Evolutionary conservation across 1,140 invertebrate species (phyloP).

Genomic region (Drosophila ercepeae): DNA sequence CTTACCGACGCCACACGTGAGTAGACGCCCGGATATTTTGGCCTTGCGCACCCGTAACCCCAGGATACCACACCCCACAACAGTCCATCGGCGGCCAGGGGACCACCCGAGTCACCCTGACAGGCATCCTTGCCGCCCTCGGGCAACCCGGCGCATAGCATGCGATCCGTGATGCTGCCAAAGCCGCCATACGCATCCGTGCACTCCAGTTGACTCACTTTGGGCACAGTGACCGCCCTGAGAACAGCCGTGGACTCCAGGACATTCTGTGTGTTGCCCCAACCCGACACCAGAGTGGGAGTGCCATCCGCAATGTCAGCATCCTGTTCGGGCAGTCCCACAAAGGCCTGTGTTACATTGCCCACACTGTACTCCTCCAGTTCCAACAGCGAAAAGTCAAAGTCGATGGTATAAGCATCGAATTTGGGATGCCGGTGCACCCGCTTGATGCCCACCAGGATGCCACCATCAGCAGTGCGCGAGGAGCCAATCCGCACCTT

Average conservation of each 20-base stretch:
- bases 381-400: conserved; percentile 75
- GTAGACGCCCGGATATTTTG: conserved; percentile 85
- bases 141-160: conserved; percentile 88
- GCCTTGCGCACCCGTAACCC: conserved; percentile 85
- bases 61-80: conserved; percentile 86
- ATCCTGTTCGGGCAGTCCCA: conserved; percentile 51
- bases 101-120: conserved; percentile 86
- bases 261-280: conserved; percentile 81
- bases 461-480: conserved; percentile 53
- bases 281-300: conserved; percentile 82
- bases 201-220: conserved; percentile 74
- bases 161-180: conserved; percentile 85
- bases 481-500: conserved; percentile 70
- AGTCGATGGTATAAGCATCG: conserved; percentile 66
- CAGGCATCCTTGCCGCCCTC: conserved; percentile 89
- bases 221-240: conserved; percentile 83
- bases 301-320: conserved; percentile 60
- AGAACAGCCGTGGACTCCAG: conserved; percentile 59
- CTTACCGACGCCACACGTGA: conserved; percentile 84
- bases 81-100: conserved; percentile 65
- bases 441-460: conserved; percentile 54
- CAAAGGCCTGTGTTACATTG: conserved; percentile 40
- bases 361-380: conserved; percentile 43
- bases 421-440: conserved; percentile 78
- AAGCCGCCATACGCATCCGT: conserved; percentile 57